These are phyloP conservation scores for Apostichopus leukothele DNA, from an alignment of 53 echinoderm and acorn worm species.

Conservation along the genomic window DNA sequence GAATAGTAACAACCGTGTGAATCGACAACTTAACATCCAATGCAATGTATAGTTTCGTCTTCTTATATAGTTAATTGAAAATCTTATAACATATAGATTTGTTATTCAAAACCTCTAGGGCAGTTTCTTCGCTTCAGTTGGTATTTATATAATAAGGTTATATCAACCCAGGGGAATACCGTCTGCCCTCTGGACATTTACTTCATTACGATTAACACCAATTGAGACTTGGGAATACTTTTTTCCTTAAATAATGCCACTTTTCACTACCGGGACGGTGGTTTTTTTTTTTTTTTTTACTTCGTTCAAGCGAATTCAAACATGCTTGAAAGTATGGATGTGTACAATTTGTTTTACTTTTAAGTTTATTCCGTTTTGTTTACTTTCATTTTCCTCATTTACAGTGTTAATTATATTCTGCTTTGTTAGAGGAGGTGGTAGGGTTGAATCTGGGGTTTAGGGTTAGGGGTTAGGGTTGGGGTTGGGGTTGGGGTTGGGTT, in stretches of 20 bases:
- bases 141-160: conserved; percentile 8
- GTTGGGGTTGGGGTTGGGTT: too few species aligned
- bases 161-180: background rate
- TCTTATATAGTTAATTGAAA: background rate
- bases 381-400: too few species aligned
- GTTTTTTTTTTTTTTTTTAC: background rate
- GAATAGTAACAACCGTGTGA: too few species aligned
- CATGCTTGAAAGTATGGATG: background rate
- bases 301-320: background rate
- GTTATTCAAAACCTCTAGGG: background rate
- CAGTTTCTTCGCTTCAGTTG: background rate
- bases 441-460: too few species aligned
- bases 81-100: background rate
- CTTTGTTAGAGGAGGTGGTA: too few species aligned
- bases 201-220: conserved; percentile 6
- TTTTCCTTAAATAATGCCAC: background rate
- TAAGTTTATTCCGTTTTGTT: too few species aligned
- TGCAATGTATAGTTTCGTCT: too few species aligned
- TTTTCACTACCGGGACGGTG: background rate
- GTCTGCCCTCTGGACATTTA: background rate
- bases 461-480: too few species aligned
- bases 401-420: too few species aligned
- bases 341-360: too few species aligned
- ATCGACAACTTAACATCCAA: too few species aligned
- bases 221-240: background rate